Evolutionary conservation across 2,888 invertebrate genomes (phyloP), one percentile per base, ranked within the genome.

Genomic region (Drosophila nr. fundita): DNA sequence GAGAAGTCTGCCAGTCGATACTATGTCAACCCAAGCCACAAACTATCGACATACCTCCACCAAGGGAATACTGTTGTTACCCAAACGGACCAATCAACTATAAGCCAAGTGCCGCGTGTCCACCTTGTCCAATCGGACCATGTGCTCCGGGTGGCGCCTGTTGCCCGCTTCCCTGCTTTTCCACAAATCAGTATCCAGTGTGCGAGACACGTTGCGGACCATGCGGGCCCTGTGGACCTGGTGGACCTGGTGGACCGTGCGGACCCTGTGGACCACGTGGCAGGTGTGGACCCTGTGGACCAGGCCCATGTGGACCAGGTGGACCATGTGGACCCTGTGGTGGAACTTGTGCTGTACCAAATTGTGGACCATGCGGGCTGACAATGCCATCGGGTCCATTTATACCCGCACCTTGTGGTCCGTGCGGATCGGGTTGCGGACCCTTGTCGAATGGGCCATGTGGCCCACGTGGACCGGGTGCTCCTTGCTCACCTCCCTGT

Each of bases 11-110:
- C 58, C 91, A 60, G 36, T 60, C 60, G 4, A 52, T 60, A 29
- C 6, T 60, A 7, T 60, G 60, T 52, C 60, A 60, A 21, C 60
- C 60, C 8, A 60, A 60, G 21, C 60, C 60, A 18, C 60, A 60
- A 29, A 60, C 60, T 7, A 92, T 92, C n/a, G 91, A 91, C 78
- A 78, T 92, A 55, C 92, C 92, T n/a, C 88, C 89, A 18, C 89
- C 92, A 4, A 65, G 78, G 21, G 91, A 92, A 59, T 92, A 90
- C 68, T 91, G 90, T 59, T 90, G 91, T 57, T 91, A 91, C 68
- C 89, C 89, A 11, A 90, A 89, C n/a, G 91, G 91, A 49, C 91
- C 91, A 21, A 60, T 60, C 36, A 60, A 60, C 50, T 60, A 60
- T 18, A 60, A 60, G 36, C 60, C 60, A 15, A 60, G 60, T 50